Percentiles rank a stretch among this genome's conserved stretches.
Conservation (phyloP, 2,113 vertebrate species). For the Trematomus loennbergii region DNA sequence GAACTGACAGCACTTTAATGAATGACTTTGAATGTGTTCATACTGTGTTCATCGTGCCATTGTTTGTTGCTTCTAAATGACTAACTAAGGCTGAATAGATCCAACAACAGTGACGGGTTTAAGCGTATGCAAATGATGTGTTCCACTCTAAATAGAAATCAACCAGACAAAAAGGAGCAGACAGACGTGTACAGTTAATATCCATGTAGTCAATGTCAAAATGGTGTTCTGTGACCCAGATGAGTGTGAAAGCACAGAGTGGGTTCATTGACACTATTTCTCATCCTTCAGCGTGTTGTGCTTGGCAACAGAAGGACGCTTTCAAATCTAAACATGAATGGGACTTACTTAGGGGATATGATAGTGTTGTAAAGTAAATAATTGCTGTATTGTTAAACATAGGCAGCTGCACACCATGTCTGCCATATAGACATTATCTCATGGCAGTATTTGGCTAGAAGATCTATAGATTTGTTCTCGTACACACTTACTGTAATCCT, state of each 20-base stretch:
- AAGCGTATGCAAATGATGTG: constrained; percentile 2
- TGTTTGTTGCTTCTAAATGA: background rate
- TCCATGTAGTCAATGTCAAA: constrained; percentile 14
- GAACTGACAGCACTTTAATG: constrained; percentile 29
- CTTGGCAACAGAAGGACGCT: constrained; percentile 47
- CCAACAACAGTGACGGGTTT: constrained; percentile 19
- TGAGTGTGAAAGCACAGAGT: constrained; percentile 40
- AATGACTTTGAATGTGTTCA: constrained; percentile 34
- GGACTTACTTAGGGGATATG: constrained; percentile 47
- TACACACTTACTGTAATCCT: constrained; percentile 33
- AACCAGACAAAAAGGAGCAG: constrained; percentile 23
- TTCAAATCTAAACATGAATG: constrained; percentile 58
- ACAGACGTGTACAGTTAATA: constrained; percentile 8
- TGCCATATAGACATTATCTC: constrained; percentile 7
- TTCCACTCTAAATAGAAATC: background rate
- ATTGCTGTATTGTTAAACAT: constrained; percentile 52
- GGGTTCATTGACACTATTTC: constrained; percentile 47
- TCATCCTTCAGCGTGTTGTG: constrained; percentile 45
- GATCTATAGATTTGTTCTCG: constrained; percentile 32
- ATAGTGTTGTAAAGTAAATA: constrained; percentile 61
- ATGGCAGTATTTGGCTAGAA: constrained; percentile 2
- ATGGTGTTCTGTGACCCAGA: constrained; percentile 10
- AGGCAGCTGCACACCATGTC: constrained; percentile 48
- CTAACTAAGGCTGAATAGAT: constrained; percentile 12
- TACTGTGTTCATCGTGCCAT: background rate